phyloP scores from a whole-genome alignment of 2,888 invertebrate species.

The Eupithecia abbreviata region DNA sequence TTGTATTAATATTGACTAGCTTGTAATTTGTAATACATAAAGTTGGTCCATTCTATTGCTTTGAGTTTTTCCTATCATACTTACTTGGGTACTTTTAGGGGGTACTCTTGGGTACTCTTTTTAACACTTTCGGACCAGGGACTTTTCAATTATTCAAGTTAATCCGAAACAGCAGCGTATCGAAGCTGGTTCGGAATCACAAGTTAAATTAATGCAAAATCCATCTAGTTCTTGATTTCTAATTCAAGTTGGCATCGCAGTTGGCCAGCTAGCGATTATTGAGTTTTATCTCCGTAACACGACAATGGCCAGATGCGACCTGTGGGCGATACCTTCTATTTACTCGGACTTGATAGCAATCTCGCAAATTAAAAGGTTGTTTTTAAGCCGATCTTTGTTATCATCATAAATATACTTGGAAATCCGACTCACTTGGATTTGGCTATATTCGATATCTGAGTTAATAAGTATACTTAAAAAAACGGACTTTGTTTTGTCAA shows the following conservation, averaged over 20 bases:
- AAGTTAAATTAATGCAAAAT: background rate
- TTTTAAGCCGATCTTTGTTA: background rate
- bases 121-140: background rate
- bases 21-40: too few relatives aligned
- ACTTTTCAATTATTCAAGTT: background rate
- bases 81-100: background rate
- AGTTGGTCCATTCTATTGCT: too few relatives aligned
- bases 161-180: background rate
- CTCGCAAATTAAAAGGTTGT: background rate
- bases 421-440: background rate
- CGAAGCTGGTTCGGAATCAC: background rate
- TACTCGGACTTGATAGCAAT: constrained; percentile 48
- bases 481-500: too few relatives aligned
- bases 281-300: constrained; percentile 78
- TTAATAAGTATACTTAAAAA: too few relatives aligned
- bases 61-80: background rate
- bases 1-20: background rate
- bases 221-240: constrained; percentile 19
- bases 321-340: constrained; percentile 71
- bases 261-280: constrained; percentile 74
- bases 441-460: too few relatives aligned
- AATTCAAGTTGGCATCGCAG: constrained; percentile 57
- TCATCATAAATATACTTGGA: background rate
- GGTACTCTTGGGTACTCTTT: too few relatives aligned
- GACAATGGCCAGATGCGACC: constrained; percentile 69